phyloP scores from a whole-genome alignment of 1,140 invertebrate species.

The Bombus huntii region DNA sequence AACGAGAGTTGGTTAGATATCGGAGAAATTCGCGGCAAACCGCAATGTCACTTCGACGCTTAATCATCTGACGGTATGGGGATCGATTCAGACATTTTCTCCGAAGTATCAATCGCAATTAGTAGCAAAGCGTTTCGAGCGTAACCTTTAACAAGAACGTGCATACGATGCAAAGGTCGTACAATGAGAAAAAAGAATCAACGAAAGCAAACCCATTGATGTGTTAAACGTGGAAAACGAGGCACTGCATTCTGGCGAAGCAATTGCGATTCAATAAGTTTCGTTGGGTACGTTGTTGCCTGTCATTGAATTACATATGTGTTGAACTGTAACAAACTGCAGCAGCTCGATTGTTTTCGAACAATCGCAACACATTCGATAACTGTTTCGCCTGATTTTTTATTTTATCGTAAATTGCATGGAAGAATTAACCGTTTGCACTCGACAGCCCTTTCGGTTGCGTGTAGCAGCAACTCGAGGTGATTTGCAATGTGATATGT shows the following conservation, averaged over 20 bases:
- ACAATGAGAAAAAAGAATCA: background rate
- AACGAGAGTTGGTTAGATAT: background rate
- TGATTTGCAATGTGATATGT: no score
- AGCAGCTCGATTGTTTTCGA: no score
- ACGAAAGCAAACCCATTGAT: background rate
- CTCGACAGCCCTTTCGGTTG: no score
- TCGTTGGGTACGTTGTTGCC: background rate
- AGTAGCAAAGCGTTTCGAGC: background rate
- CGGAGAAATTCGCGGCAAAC: background rate
- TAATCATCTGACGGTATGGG: background rate
- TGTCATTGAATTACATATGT: background rate
- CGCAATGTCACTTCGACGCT: slow-evolving; percentile 3
- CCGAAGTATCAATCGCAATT: slow-evolving; percentile 14
- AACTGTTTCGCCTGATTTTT: background rate
- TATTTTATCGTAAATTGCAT: background rate
- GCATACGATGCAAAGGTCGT: background rate
- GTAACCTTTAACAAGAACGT: background rate
- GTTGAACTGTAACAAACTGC: background rate
- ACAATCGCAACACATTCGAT: no score
- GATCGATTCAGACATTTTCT: background rate
- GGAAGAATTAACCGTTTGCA: background rate
- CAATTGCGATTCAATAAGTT: background rate
- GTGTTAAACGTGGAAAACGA: background rate
- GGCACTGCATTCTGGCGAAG: background rate
- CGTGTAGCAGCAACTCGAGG: no score